Evolutionary conservation across 1,140 invertebrate genomes (phyloP).

Genomic region (Pemphigus obesinymphae): DNA sequence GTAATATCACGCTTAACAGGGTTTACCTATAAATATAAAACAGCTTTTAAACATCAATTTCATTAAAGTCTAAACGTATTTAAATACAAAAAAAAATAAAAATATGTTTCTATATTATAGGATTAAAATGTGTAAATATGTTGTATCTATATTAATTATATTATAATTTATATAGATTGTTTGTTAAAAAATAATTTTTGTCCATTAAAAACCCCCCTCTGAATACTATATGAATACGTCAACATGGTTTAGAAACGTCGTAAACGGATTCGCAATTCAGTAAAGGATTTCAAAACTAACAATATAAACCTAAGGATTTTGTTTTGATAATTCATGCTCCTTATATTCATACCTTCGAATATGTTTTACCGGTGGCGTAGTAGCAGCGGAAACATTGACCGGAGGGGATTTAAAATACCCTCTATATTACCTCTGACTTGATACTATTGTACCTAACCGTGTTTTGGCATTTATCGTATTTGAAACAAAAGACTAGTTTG

Average conservation of each 20-base stretch:
- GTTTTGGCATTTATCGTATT: not conserved
- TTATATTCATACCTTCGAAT: not conserved
- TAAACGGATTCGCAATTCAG: not conserved
- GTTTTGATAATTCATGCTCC: slow-evolving; percentile 17
- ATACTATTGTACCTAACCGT: not conserved
- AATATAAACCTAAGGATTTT: slow-evolving; percentile 22
- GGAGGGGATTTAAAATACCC: slow-evolving; percentile 3
- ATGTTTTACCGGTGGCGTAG: not conserved
- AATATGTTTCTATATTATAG: not conserved
- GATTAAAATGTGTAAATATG: not conserved
- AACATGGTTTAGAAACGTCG: slow-evolving; percentile 1
- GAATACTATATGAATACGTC: not conserved
- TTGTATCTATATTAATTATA: not conserved
- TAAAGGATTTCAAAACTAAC: slow-evolving; percentile 9
- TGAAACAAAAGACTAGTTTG: not conserved
- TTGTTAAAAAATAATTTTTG: too few relatives aligned
- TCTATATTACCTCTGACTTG: not conserved
- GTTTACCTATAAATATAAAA: not conserved
- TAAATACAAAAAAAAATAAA: not conserved
- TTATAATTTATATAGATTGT: not conserved
- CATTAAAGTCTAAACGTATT: not conserved
- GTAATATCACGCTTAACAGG: not conserved
- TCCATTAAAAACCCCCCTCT: not conserved
- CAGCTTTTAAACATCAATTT: not conserved
- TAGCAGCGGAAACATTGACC: slow-evolving; percentile 1